Evolutionary conservation across 1,140 invertebrate species (phyloP).

Genomic region (Drosophila bifasciata): DNA sequence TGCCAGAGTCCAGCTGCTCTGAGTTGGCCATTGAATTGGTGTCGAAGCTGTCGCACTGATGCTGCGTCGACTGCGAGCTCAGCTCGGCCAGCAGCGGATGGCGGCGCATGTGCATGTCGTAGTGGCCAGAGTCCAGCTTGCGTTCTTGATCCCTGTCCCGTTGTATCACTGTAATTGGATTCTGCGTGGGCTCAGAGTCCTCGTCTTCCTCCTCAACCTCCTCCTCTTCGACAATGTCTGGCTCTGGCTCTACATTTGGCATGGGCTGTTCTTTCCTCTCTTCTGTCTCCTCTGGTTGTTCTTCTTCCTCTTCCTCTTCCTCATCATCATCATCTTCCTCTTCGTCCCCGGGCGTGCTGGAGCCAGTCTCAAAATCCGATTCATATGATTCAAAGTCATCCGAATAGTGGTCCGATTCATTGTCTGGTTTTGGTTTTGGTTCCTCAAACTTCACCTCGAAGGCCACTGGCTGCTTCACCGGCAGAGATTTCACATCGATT

Average conservation of each 20-base stretch:
- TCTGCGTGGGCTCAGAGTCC: slow-evolving; percentile 74
- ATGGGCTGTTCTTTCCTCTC: no score
- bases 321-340: slow-evolving; percentile 24
- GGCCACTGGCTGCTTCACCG: slow-evolving; percentile 60
- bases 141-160: slow-evolving; percentile 85
- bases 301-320: slow-evolving; percentile 7
- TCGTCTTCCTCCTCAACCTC: slow-evolving; percentile 46
- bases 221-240: neutral
- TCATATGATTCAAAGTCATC: slow-evolving; percentile 86
- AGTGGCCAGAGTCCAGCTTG: slow-evolving; percentile 88
- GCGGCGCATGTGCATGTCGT: slow-evolving; percentile 85
- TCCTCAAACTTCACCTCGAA: slow-evolving; percentile 77
- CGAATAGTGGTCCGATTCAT: slow-evolving; percentile 82
- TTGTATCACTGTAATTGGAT: slow-evolving; percentile 72
- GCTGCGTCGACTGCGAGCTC: slow-evolving; percentile 71
- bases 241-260: no score
- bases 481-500: slow-evolving; percentile 17
- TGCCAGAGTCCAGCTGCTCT: slow-evolving; percentile 78
- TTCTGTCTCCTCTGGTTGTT: slow-evolving; percentile 29
- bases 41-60: slow-evolving; percentile 78
- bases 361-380: slow-evolving; percentile 85
- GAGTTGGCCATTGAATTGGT: slow-evolving; percentile 71
- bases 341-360: slow-evolving; percentile 56
- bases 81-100: slow-evolving; percentile 55
- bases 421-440: slow-evolving; percentile 26